Percentiles rank a stretch among this genome's conserved stretches.
Conservation (phyloP, 30 jellyfish, hydroid and myxozoan species). For the Aurelia sp. region DNA sequence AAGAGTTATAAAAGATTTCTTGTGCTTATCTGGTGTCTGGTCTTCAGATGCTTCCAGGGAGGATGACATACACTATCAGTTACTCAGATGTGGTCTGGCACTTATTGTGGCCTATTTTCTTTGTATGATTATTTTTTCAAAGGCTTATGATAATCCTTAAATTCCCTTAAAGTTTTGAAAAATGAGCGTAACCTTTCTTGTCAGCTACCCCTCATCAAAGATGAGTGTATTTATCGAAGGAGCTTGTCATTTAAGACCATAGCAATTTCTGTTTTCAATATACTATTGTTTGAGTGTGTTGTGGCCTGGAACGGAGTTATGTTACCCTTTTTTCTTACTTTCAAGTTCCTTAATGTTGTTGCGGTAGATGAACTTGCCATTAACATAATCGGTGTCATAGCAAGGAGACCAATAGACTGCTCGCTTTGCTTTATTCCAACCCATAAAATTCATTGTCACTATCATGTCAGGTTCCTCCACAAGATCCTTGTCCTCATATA, state of each 20-base stretch:
- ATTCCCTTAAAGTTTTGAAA: no score
- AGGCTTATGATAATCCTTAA: no score
- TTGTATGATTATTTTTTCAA: no score
- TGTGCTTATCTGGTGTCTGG: no score
- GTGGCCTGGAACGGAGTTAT: conserved; percentile 2
- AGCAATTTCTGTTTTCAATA: neutral
- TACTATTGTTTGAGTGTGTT: neutral
- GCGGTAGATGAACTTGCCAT: neutral
- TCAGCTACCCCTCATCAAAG: no score
- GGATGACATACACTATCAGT: no score
- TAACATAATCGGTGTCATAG: neutral
- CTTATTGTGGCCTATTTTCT: no score
- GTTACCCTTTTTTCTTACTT: neutral
- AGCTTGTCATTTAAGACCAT: conserved; percentile 5
- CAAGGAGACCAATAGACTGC: neutral
- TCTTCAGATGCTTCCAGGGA: no score
- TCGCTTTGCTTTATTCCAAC: neutral
- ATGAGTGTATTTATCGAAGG: no score
- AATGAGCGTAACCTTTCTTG: no score
- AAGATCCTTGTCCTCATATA: neutral
- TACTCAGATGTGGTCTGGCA: no score
- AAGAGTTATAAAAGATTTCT: no score
- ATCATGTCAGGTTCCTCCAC: neutral
- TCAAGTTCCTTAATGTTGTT: neutral
- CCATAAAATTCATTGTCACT: neutral